Evolutionary conservation across 2,113 vertebrate species (phyloP).

Genomic region (Bostrychus sinensis): DNA sequence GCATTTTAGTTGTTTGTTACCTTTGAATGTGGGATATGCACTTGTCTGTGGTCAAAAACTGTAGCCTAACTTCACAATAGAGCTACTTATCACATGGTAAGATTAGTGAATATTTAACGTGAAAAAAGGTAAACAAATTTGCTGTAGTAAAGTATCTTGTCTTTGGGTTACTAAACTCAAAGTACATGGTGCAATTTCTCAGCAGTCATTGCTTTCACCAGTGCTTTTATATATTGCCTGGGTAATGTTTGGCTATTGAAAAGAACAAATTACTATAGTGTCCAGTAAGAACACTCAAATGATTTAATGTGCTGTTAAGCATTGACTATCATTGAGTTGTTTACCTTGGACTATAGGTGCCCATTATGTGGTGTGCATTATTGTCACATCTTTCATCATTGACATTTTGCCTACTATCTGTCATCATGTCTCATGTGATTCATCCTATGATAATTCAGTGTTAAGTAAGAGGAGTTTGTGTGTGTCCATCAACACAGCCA

Average conservation of each 20-base stretch:
- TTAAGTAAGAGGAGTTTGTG: conserved; percentile 24
- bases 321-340: conserved; percentile 1
- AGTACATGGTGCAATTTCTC: background rate
- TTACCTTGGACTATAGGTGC: background rate
- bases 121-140: no score
- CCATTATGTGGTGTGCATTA: conserved; percentile 9
- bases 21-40: no score
- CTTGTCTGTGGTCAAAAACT: no score
- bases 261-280: background rate
- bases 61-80: no score
- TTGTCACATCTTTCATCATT: conserved; percentile 28
- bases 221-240: no score
- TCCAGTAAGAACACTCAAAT: background rate
- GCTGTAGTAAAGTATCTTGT: no score
- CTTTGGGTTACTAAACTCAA: background rate
- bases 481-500: conserved; percentile 30
- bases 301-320: background rate
- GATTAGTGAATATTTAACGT: no score
- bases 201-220: background rate
- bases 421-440: conserved; percentile 49
- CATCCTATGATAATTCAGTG: conserved; percentile 50
- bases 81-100: no score
- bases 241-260: background rate
- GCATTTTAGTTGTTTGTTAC: no score
- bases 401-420: conserved; percentile 44